These are phyloP conservation scores for Anarrhichthys ocellatus DNA, from an alignment of 2,113 vertebrate species.

Conservation along the genomic window DNA sequence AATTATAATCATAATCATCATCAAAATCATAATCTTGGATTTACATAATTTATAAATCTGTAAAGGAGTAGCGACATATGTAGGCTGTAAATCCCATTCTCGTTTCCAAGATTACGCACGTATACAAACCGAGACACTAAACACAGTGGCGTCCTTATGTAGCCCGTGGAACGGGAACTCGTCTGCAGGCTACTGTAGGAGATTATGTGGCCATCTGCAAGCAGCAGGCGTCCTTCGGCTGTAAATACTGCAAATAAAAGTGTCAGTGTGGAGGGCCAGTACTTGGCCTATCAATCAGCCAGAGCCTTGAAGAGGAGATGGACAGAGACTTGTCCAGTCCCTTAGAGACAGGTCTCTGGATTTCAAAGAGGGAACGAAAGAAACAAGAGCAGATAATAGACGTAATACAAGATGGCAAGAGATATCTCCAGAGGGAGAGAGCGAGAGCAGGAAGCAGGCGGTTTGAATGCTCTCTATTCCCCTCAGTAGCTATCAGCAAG, in stretches of 20 bases:
- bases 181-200: conserved; percentile 24
- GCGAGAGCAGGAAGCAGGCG: neutral
- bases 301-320: conserved; percentile 22
- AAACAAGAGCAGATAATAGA: neutral
- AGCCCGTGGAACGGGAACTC: neutral
- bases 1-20: conserved; percentile 54
- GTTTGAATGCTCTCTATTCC: neutral
- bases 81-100: conserved; percentile 48
- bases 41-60: conserved; percentile 64
- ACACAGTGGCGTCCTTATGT: conserved; percentile 12
- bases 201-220: conserved; percentile 50
- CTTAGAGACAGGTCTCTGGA: conserved; percentile 1
- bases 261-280: conserved; percentile 39
- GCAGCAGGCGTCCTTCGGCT: conserved; percentile 55
- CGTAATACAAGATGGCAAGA: neutral
- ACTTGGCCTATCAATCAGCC: conserved; percentile 57
- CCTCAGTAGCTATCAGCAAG: neutral
- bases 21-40: conserved; percentile 65
- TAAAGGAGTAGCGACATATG: conserved; percentile 52
- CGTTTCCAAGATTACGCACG: conserved; percentile 11
- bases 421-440: neutral
- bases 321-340: conserved; percentile 16
- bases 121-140: neutral
- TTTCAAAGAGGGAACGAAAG: conserved; percentile 14
- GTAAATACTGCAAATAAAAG: conserved; percentile 63